Evolutionary conservation across 2,797 vertebrate genomes (phyloP), one percentile per base, ranked within the genome.

Genomic region (Lithobates sylvaticus): DNA sequence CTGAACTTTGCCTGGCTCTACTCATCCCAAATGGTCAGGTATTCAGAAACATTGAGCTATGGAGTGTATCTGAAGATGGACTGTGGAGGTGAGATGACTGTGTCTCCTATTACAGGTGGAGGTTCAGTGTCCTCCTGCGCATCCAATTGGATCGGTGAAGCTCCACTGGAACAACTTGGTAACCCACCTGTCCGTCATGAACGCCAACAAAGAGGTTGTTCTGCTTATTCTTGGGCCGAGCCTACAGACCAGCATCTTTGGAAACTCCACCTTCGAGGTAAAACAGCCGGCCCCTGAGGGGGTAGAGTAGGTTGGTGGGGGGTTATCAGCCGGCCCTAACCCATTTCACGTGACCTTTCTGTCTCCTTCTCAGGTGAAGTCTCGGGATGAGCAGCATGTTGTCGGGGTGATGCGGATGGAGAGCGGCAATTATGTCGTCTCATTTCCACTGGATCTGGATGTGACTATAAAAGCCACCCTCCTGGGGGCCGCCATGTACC

Each of bases 401-500:
- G 75, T 76, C 23, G 75, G 75, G 50, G 32, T 58, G 27, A 58
- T 76, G 10, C 50, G 26, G 13, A 34, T 64, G 50, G 75, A 61
- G 75, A 61, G 18, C 27, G 34, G 34, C 16, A 27, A 78, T 50
- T 97, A 97, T 5, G 96, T 96, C 77, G 94, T 98, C 84, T 96
- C 97, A 92, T 98, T 98, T 89, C 97, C 97, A 0, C 9, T 97
- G 88, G 96, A 98, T 85, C 83, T 98, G 91, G 97, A 98, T 0
- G 96, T 98, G 84, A 97, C 94, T 89, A 92, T 97, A 91, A 98
- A 98, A 90, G 97, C 97, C 0, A 94, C 96, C 50, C 94, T 98
- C 23, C 91, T 98, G 92, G 97, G 96, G 1, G 94, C 96, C 87
- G 96, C 96, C 23, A 97, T 97, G 90, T 96, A 97, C 86, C 96